phyloP scores from a whole-genome alignment of 1,140 invertebrate species.

The Laupala kohalensis region DNA sequence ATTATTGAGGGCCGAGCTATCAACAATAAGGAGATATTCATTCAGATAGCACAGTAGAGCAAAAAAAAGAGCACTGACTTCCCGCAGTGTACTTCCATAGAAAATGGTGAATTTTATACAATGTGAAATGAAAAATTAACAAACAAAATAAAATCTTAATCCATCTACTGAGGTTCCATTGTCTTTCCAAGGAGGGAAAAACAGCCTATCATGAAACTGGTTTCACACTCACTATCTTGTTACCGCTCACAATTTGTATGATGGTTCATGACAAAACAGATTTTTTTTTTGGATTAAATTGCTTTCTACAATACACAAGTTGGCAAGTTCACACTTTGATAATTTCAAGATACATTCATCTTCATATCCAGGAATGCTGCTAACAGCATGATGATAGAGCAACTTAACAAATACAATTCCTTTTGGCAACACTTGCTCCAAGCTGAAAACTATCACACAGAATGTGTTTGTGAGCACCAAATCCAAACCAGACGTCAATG shows the following conservation, averaged over 20 bases:
- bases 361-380: not conserved
- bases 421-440: not conserved
- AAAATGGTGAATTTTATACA: slow-evolving; percentile 6
- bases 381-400: not conserved
- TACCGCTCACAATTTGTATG: not conserved
- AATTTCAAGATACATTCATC: not conserved
- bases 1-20: slow-evolving; percentile 1
- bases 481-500: slow-evolving; percentile 1
- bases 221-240: not conserved
- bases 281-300: not conserved
- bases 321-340: not conserved
- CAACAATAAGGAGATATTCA: not conserved
- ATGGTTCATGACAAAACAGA: not conserved
- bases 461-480: slow-evolving; percentile 3
- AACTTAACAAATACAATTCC: slow-evolving; percentile 10
- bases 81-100: not conserved
- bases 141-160: slow-evolving; percentile 6
- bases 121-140: slow-evolving; percentile 5
- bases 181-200: not conserved
- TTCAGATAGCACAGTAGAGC: not conserved
- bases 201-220: not conserved
- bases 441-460: not conserved
- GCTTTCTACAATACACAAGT: not conserved
- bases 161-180: not conserved
- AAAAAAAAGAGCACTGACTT: not conserved